phyloP scores from a whole-genome alignment of 2,888 invertebrate genomes.

The Eretmocerus hayati region DNA sequence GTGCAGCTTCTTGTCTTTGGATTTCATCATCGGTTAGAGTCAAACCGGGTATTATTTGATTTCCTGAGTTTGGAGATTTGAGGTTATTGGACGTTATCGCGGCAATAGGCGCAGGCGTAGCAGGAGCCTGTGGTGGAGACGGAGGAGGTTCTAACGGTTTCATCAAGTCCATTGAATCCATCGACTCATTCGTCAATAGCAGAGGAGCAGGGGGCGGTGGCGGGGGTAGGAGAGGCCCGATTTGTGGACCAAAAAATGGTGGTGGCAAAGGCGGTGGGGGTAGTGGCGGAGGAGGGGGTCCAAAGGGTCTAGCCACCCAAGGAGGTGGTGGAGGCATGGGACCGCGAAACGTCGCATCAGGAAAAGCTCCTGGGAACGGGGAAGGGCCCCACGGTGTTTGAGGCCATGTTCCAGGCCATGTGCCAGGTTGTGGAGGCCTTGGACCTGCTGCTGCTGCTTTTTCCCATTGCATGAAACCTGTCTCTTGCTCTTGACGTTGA shows the following conservation, averaged over 20 bases:
- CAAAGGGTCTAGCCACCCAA: slow-evolving; percentile 35
- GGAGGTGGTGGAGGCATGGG: slow-evolving; percentile 36
- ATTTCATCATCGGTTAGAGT: not conserved
- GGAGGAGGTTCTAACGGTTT: slow-evolving; percentile 30
- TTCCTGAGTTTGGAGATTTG: not conserved
- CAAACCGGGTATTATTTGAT: too few species aligned
- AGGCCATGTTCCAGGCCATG: slow-evolving; percentile 35
- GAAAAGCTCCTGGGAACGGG: slow-evolving; percentile 30
- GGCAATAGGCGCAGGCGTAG: slow-evolving; percentile 9
- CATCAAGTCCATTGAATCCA: slow-evolving; percentile 29
- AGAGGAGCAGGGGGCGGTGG: slow-evolving; percentile 18
- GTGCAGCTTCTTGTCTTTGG: not conserved
- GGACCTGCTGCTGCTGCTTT: not conserved
- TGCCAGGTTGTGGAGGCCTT: not conserved
- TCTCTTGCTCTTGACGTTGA: slow-evolving; percentile 42
- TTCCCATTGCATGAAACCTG: slow-evolving; percentile 16
- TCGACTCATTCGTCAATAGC: slow-evolving; percentile 25
- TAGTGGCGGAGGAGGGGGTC: slow-evolving; percentile 39
- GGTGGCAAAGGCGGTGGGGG: slow-evolving; percentile 33
- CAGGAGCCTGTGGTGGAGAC: slow-evolving; percentile 28
- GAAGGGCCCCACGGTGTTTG: slow-evolving; percentile 40
- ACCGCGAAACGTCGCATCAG: slow-evolving; percentile 32
- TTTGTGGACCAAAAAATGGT: slow-evolving; percentile 26
- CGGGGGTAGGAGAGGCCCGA: slow-evolving; percentile 22
- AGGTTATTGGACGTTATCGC: slow-evolving; percentile 2